These are phyloP conservation scores for Psephotus haematonotus DNA, from an alignment of 2,113 vertebrate genomes.

Conservation along the genomic window DNA sequence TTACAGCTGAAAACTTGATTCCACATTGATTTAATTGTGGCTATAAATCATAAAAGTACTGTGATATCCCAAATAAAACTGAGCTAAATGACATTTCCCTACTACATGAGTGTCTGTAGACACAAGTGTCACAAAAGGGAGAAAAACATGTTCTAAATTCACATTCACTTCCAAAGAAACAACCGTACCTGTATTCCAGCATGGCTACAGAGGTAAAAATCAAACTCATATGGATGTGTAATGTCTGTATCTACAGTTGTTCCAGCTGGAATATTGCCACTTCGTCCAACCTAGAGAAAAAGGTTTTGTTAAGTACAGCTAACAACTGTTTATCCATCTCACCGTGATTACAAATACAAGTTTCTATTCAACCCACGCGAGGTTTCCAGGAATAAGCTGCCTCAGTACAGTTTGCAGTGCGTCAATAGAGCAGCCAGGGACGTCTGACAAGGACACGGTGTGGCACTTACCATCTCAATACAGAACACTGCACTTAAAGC, in stretches of 20 bases:
- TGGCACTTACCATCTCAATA: background rate
- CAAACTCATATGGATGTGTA: conserved; percentile 97
- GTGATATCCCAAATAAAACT: background rate
- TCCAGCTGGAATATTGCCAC: conserved; percentile 98
- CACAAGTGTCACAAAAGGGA: background rate
- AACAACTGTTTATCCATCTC: background rate
- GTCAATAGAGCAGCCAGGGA: background rate
- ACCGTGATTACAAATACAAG: background rate
- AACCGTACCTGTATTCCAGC: conserved; percentile 95
- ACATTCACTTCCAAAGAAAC: background rate
- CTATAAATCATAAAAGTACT: background rate
- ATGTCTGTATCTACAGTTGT: conserved; percentile 98
- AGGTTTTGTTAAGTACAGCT: background rate
- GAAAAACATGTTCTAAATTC: background rate
- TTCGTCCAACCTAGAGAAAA: conserved; percentile 88
- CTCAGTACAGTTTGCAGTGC: background rate
- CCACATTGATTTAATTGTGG: background rate
- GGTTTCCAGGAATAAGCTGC: background rate
- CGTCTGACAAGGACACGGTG: background rate
- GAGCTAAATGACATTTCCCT: background rate
- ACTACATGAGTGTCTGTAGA: background rate
- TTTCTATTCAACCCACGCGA: background rate
- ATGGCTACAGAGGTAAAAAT: conserved; percentile 99
- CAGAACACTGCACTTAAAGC: background rate
- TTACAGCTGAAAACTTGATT: background rate